Percentiles rank a stretch among this genome's conserved stretches.
Evolutionary conservation across 2,113 vertebrate genomes (phyloP).

Genomic region (Melanerpes formicivorus): DNA sequence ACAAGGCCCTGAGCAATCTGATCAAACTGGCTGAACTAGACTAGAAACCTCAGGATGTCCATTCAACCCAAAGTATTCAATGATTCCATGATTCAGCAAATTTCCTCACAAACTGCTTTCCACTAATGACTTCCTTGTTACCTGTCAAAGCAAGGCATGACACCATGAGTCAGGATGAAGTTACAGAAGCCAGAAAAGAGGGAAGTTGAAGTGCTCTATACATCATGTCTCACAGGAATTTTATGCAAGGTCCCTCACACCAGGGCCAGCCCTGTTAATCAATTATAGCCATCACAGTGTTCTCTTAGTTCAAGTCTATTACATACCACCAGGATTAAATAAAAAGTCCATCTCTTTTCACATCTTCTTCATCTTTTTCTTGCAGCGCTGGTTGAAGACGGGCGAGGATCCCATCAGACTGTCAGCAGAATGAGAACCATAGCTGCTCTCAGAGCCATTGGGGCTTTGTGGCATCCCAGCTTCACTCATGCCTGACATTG

Average conservation of each 20-base stretch:
- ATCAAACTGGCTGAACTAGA: neutral
- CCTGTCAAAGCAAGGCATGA: neutral
- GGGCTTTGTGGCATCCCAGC: slow-evolving; percentile 91
- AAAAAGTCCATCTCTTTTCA: slow-evolving; percentile 59
- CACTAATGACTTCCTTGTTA: rapidly evolving
- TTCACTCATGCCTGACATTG: slow-evolving; percentile 98
- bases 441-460: slow-evolving; percentile 91
- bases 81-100: neutral
- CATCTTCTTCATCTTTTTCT: slow-evolving; percentile 93
- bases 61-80: neutral
- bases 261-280: neutral
- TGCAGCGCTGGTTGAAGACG: slow-evolving; percentile 94
- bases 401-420: slow-evolving; percentile 93
- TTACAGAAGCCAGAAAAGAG: neutral
- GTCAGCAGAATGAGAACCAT: slow-evolving; percentile 91
- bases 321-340: neutral
- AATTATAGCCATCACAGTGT: neutral
- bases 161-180: neutral
- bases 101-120: neutral
- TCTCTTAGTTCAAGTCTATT: neutral
- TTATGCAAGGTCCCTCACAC: neutral
- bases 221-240: neutral
- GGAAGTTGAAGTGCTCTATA: neutral
- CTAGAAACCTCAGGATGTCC: neutral
- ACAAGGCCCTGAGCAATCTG: neutral